Evolutionary conservation across 2,113 vertebrate genomes (phyloP), one percentile per base, ranked within the genome.

Genomic region (Meriones unguiculatus): DNA sequence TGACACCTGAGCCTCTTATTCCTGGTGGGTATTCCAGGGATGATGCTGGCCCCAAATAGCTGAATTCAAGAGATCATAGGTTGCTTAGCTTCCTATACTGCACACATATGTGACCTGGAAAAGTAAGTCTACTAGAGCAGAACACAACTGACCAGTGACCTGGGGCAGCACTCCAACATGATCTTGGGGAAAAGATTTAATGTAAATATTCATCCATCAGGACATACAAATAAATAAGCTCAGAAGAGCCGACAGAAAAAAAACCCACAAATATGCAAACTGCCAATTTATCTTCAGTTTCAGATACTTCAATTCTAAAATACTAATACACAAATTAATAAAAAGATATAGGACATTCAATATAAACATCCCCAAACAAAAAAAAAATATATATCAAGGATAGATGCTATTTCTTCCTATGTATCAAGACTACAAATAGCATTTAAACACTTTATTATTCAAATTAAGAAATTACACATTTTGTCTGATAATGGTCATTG

Each of bases 401-500:
- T 95, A 97, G 89, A 88, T 90, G 92, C 97, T 96, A 93, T 98
- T 98, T 98, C 98, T 99, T 98, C 98, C 97, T 98, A 98, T 98
- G 97, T 98, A 98, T 96, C 97, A 97, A 98, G 97, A 98, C 98
- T 98, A 98, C 98, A 98, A 98, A 99, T 96, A 99, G 98, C 96
- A 98, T 98, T 98, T 98, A 97, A 98, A 98, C 97, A 98, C 98
- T 98, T 98, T 98, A 98, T 98, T 98, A 98, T 97, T 95, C 98
- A 98, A 98, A 98, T 98, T 98, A 98, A 97, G 98, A 98, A 98
- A 99, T 99, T 98, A 98, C 97, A 98, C 98, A 98, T 98, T 98
- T 98, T 98, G 96, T 98, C 84, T 95, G 91, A 98, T 98, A 98
- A 98, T 96, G 98, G 98, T 98, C 98, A 99, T 98, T 98, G 98